Conservation (phyloP, 2,113 vertebrate species). For the Vulpes ferrilata region DNA sequence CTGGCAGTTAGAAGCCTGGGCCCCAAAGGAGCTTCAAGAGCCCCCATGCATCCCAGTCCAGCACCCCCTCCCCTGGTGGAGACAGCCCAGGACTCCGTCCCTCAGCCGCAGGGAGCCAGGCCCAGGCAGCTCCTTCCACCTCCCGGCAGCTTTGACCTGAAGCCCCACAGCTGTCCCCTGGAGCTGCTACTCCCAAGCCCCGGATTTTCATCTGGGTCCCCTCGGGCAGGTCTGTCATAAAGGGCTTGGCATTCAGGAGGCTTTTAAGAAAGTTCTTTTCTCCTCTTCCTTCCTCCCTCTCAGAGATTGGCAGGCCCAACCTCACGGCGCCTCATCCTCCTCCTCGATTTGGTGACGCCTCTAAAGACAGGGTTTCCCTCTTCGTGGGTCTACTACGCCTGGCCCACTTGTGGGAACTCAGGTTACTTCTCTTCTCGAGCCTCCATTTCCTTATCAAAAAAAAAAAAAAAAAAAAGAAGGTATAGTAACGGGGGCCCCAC, state of each 20-base stretch:
- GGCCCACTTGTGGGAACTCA: neutral
- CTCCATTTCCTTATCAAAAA: neutral
- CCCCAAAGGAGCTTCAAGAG: neutral
- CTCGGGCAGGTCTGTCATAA: neutral
- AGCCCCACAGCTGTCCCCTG: neutral
- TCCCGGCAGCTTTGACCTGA: neutral
- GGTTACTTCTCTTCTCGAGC: neutral
- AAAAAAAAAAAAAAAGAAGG: neutral
- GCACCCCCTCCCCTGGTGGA: neutral
- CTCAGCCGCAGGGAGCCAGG: neutral
- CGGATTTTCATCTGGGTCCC: neutral
- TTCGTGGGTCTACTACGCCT: neutral
- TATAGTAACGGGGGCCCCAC: neutral
- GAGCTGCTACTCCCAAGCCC: neutral
- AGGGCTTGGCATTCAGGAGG: neutral
- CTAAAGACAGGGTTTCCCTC: neutral
- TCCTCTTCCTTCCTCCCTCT: neutral
- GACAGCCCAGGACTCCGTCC: neutral
- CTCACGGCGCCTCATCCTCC: neutral
- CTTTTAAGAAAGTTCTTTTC: constrained; percentile 15
- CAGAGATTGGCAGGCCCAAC: neutral
- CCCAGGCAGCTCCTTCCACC: neutral
- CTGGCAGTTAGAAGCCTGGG: neutral
- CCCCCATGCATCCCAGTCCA: neutral
- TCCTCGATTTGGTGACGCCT: neutral